These are phyloP conservation scores for Phallusia fumigata DNA, from an alignment of 23 tunicate species.

Conservation along the genomic window DNA sequence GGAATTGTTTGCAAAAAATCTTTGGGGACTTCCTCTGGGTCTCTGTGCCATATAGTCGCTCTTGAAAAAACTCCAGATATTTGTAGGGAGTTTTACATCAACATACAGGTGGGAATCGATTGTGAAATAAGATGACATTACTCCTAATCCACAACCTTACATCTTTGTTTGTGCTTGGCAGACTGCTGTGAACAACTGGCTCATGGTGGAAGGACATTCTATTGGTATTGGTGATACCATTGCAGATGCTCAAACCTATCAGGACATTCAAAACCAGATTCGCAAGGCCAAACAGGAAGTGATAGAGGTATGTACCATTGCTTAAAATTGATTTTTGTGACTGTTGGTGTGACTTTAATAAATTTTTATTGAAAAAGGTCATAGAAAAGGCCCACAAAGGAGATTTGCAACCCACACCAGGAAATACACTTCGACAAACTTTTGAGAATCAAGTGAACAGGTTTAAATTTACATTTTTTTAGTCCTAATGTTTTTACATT, in stretches of 20 bases:
- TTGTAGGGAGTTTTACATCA: constrained; percentile 89
- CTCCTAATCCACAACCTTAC: background rate
- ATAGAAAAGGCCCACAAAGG: constrained; percentile 99
- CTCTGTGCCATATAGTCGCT: constrained; percentile 95
- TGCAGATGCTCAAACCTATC: constrained; percentile 99
- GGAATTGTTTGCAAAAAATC: constrained; percentile 99
- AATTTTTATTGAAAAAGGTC: constrained; percentile 33
- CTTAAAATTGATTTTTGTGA: background rate
- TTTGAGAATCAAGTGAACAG: constrained; percentile 99
- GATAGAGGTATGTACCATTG: constrained; percentile 70
- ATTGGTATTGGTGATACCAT: constrained; percentile 99
- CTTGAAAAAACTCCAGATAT: constrained; percentile 91
- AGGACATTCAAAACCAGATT: constrained; percentile 98
- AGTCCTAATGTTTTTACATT: background rate
- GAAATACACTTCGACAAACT: constrained; percentile 95
- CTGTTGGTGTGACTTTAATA: background rate
- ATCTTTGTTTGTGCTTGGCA: constrained; percentile 11
- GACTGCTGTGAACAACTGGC: constrained; percentile 96
- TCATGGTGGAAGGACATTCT: constrained; percentile 98
- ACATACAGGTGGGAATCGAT: constrained; percentile 55
- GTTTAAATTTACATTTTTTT: constrained; percentile 19
- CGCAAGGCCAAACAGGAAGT: constrained; percentile 97
- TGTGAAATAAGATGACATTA: background rate
- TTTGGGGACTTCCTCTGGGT: constrained; percentile 96
- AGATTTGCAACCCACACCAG: constrained; percentile 98